Conservation (phyloP, 2,888 invertebrate genomes). For the Tipula lateralis region DNA sequence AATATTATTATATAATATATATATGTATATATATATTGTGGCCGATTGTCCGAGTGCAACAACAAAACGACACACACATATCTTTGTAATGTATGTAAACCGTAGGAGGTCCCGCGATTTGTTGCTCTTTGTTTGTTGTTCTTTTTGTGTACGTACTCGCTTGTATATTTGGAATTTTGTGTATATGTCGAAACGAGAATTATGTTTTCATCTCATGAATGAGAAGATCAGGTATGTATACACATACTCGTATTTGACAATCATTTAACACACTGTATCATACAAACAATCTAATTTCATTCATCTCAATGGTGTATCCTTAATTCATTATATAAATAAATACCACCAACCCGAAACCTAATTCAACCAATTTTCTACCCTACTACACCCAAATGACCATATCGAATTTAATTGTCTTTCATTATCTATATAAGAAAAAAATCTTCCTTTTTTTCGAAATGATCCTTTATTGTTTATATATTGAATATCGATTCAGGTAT, state of each 20-base stretch:
- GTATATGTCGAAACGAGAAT: not conserved
- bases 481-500: not conserved
- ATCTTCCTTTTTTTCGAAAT: not conserved
- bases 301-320: not conserved
- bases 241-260: not conserved
- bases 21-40: no score
- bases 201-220: not conserved
- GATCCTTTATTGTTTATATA: not conserved
- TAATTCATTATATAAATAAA: not conserved
- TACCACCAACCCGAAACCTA: not conserved
- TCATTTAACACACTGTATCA: not conserved
- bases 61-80: not conserved
- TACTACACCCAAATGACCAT: not conserved
- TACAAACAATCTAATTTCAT: constrained; percentile 4
- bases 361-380: not conserved
- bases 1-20: not conserved
- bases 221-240: not conserved
- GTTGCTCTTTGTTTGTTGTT: not conserved
- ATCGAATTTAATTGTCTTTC: constrained; percentile 11
- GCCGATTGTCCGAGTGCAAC: not conserved
- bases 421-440: not conserved
- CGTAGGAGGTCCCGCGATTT: constrained; percentile 11
- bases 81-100: constrained; percentile 5
- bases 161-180: not conserved
- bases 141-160: not conserved